A percentile compares a stretch with the other conserved stretches of the same genome.
Evolutionary conservation across 2,797 vertebrate genomes (phyloP).

Genomic region (Rhadinocentrus ornatus): DNA sequence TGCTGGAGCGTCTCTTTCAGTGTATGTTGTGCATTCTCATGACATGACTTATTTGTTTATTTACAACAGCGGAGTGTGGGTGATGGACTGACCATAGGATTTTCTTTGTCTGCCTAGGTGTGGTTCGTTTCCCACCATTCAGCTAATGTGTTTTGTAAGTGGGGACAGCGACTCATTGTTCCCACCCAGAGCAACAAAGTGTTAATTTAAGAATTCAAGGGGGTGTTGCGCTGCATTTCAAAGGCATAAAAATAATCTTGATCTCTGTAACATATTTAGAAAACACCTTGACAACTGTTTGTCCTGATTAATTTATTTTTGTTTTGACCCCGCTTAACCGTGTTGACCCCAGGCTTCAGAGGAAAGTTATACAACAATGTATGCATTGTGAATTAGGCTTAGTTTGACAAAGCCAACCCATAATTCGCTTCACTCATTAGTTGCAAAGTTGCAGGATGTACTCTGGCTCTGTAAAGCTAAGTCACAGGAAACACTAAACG

Average conservation of each 20-base stretch:
- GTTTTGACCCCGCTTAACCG: slow-evolving; percentile 24
- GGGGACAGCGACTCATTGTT: slow-evolving; percentile 65
- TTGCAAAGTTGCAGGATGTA: slow-evolving; percentile 4
- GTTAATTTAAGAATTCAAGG: slow-evolving; percentile 54
- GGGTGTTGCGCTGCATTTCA: slow-evolving; percentile 30
- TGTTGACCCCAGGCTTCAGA: slow-evolving; percentile 15
- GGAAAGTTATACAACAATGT: slow-evolving; percentile 51
- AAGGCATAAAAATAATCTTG: slow-evolving; percentile 12
- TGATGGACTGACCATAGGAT: slow-evolving; percentile 54
- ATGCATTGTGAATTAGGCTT: slow-evolving; percentile 51
- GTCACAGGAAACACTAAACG: slow-evolving; percentile 3
- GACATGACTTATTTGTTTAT: slow-evolving; percentile 51
- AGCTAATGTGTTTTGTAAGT: slow-evolving; percentile 55
- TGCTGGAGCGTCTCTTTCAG: slow-evolving; percentile 8
- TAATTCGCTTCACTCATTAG: slow-evolving; percentile 19
- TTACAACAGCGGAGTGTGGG: slow-evolving; percentile 53
- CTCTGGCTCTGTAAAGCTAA: neutral
- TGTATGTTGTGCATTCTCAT: slow-evolving; percentile 35
- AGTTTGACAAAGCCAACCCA: slow-evolving; percentile 38
- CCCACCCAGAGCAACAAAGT: slow-evolving; percentile 16
- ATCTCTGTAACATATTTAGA: slow-evolving; percentile 4
- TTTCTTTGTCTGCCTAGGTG: slow-evolving; percentile 66
- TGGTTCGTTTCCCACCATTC: slow-evolving; percentile 74
- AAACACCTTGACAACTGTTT: neutral
- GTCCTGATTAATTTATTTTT: neutral